Evolutionary conservation across 2,113 vertebrate species (phyloP).

Genomic region (Terrapene triunguis): DNA sequence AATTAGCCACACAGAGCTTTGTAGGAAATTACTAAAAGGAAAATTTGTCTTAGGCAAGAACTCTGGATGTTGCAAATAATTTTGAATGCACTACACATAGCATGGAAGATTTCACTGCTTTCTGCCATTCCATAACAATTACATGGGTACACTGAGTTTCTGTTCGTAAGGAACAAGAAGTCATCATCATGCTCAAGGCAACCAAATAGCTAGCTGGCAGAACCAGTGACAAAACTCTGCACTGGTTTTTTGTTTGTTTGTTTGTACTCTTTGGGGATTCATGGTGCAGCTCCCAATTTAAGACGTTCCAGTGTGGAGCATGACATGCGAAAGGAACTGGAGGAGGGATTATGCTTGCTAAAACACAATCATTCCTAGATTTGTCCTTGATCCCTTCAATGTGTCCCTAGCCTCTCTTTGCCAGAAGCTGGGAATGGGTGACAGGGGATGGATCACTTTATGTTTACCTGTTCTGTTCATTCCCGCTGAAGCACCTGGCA

Average conservation of each 20-base stretch:
- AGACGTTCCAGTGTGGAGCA: background rate
- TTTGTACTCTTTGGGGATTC: background rate
- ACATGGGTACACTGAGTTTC: background rate
- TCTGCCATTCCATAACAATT: background rate
- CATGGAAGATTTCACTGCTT: background rate
- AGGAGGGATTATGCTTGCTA: background rate
- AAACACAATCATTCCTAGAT: background rate
- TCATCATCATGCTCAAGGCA: background rate
- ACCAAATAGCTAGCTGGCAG: background rate
- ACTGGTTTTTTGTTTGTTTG: background rate
- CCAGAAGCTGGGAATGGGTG: no score
- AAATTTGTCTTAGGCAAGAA: background rate
- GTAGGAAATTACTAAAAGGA: constrained; percentile 6
- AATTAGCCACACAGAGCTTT: constrained; percentile 18
- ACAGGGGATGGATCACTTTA: no score
- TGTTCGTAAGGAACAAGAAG: background rate
- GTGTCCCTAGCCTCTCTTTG: no score
- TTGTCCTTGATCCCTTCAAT: background rate
- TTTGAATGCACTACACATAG: background rate
- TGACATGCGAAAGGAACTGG: background rate
- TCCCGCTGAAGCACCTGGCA: no score
- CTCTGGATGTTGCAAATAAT: background rate
- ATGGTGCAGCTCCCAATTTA: background rate
- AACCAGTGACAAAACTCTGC: background rate
- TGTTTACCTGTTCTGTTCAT: no score